Evolutionary conservation across 1,140 invertebrate genomes (phyloP).

Genomic region (Wiebesia pumilae): DNA sequence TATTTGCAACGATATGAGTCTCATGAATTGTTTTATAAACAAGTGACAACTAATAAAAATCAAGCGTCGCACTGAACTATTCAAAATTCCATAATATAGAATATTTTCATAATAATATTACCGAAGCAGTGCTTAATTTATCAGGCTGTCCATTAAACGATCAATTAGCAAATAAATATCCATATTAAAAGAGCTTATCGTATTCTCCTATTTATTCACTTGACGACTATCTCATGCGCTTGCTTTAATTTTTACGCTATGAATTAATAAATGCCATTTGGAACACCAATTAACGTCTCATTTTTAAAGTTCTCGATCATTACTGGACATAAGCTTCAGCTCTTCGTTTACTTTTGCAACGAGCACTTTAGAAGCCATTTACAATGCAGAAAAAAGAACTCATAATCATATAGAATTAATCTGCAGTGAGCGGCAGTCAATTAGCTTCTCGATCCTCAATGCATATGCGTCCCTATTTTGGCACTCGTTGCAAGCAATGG

Average conservation of each 20-base stretch:
- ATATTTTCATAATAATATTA: constrained; percentile 9
- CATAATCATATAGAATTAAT: constrained; percentile 49
- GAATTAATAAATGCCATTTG: constrained; percentile 51
- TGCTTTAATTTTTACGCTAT: constrained; percentile 42
- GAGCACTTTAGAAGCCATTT: constrained; percentile 23
- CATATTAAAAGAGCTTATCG: constrained; percentile 3
- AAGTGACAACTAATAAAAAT: not conserved
- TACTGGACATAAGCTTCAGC: not conserved
- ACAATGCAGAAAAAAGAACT: constrained; percentile 27
- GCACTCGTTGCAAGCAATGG: not conserved
- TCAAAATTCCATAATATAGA: not conserved
- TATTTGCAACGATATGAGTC: not conserved
- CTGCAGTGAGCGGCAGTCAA: not conserved
- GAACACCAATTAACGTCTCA: constrained; percentile 43
- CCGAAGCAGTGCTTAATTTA: not conserved
- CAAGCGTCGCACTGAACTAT: not conserved
- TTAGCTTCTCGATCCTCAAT: constrained; percentile 9
- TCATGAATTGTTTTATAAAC: constrained; percentile 15
- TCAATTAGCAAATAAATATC: constrained; percentile 21
- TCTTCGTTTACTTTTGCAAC: not conserved
- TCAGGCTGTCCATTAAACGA: not conserved
- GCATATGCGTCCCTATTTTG: constrained; percentile 44
- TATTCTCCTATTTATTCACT: not conserved
- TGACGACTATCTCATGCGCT: not conserved
- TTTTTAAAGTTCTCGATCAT: constrained; percentile 38